phyloP scores from a whole-genome alignment of 2,888 invertebrate genomes.

The Ophion ventricosus region DNA sequence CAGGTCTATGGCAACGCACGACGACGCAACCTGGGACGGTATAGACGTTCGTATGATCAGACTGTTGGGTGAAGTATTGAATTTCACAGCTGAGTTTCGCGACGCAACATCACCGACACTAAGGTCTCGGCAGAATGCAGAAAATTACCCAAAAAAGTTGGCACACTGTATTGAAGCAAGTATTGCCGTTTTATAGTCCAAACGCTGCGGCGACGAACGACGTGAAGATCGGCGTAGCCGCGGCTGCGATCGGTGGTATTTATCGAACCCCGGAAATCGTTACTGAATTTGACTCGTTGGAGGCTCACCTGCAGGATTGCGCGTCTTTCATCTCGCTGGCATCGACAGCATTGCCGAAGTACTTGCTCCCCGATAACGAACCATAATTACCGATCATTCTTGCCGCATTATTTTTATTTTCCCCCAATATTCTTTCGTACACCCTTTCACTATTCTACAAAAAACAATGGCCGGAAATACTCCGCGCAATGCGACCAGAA shows the following conservation, averaged over 20 bases:
- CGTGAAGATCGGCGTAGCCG: constrained; percentile 85
- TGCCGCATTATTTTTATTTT: not conserved
- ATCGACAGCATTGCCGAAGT: constrained; percentile 91
- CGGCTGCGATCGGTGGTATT: constrained; percentile 90
- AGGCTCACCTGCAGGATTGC: constrained; percentile 89
- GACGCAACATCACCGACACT: constrained; percentile 85
- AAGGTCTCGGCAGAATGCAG: constrained; percentile 83
- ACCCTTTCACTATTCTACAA: too few relatives aligned
- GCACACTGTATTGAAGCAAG: not conserved
- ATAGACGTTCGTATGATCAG: constrained; percentile 88
- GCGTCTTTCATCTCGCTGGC: constrained; percentile 91
- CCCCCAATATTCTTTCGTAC: not conserved
- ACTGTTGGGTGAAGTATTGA: constrained; percentile 87
- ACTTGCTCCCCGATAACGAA: constrained; percentile 50
- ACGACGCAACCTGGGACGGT: constrained; percentile 88
- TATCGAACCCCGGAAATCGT: constrained; percentile 86
- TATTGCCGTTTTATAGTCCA: constrained; percentile 82
- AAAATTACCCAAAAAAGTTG: not conserved
- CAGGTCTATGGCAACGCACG: constrained; percentile 68
- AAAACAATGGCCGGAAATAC: too few relatives aligned
- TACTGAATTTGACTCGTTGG: constrained; percentile 86
- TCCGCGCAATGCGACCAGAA: too few relatives aligned
- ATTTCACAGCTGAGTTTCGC: constrained; percentile 89
- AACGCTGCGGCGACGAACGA: constrained; percentile 87
- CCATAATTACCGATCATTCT: not conserved